A percentile compares a stretch with the other conserved stretches of the same genome.
Conservation (phyloP, 2,113 vertebrate species). For the Okapia johnstoni region DNA sequence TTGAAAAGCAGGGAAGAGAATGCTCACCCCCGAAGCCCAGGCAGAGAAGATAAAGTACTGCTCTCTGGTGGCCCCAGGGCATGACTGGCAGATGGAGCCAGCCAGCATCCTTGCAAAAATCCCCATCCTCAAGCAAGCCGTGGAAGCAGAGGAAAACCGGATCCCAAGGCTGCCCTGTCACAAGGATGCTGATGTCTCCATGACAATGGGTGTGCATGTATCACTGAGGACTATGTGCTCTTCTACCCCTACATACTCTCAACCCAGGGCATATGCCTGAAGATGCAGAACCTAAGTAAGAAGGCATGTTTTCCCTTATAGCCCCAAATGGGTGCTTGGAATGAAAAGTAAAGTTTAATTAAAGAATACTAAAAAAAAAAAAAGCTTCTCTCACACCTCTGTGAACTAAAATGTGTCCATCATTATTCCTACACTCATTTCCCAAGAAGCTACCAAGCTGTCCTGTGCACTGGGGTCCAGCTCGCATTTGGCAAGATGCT, state of each 20-base stretch:
- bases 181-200: neutral
- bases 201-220: neutral
- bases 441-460: neutral
- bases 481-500: accelerated
- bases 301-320: accelerated
- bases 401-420: neutral
- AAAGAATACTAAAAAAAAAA: neutral
- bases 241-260: accelerated
- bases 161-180: neutral
- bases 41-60: neutral
- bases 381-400: neutral
- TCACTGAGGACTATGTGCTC: neutral
- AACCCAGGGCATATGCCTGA: neutral
- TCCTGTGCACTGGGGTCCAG: accelerated
- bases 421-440: accelerated
- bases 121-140: neutral
- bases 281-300: neutral
- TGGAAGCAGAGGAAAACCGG: neutral
- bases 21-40: neutral
- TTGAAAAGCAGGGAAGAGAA: neutral
- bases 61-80: neutral
- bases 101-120: neutral
- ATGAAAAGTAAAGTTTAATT: neutral
- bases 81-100: neutral
- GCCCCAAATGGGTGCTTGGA: too few relatives aligned